A percentile compares a stretch with the other conserved stretches of the same genome.
These are phyloP conservation scores for Peromyscus polionotus DNA, from an alignment of 2,113 vertebrate genomes.

Conservation along the genomic window DNA sequence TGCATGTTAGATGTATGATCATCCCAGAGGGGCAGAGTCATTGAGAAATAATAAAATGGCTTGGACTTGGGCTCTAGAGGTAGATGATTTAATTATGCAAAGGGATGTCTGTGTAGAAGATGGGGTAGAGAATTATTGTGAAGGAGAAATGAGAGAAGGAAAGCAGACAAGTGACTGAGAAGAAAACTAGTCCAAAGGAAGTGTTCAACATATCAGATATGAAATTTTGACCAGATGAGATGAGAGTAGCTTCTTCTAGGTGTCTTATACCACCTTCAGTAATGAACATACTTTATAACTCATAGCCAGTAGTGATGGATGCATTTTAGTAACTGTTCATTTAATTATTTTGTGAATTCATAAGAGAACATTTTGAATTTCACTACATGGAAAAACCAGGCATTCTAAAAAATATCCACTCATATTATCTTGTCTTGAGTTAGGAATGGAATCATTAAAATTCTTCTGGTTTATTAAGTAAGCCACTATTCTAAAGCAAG, in stretches of 20 bases:
- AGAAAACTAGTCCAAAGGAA: not conserved
- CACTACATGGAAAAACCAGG: not conserved
- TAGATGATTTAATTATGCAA: not conserved
- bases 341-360: not conserved
- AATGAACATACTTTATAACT: not conserved
- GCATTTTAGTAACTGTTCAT: not conserved
- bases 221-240: not conserved
- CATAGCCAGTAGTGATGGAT: not conserved
- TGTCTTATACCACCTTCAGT: not conserved
- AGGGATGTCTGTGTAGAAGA: not conserved
- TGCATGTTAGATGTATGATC: conserved; percentile 25
- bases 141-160: not conserved
- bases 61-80: not conserved
- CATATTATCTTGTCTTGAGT: not conserved
- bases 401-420: not conserved
- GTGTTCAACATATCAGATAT: not conserved
- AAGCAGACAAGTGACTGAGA: not conserved
- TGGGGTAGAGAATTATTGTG: not conserved
- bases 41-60: not conserved
- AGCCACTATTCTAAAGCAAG: not conserved
- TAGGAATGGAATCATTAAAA: not conserved
- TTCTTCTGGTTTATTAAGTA: not conserved
- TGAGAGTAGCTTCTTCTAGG: not conserved
- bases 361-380: not conserved
- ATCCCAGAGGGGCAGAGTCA: not conserved